Percentiles rank a stretch among this genome's conserved stretches.
Evolutionary conservation across 2,888 invertebrate species (phyloP).

Genomic region (Balanococcus diminutus): DNA sequence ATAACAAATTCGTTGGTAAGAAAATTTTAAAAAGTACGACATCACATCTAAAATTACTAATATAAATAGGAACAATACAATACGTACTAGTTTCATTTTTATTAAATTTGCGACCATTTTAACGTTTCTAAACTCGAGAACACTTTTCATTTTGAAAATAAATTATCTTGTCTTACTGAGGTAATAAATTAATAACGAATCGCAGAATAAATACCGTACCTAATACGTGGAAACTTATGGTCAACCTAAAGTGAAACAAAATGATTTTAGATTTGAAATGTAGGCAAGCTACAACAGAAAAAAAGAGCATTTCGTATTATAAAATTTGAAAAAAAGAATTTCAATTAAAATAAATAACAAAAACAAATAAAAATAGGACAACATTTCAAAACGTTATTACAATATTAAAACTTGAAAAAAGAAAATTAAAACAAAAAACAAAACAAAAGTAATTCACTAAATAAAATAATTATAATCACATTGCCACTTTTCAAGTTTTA

Average conservation of each 20-base stretch:
- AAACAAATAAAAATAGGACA: background rate
- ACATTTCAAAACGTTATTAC: slow-evolving; percentile 13
- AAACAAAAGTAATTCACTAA: slow-evolving; percentile 15
- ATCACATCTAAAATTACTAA: slow-evolving; percentile 6
- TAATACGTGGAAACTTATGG: background rate
- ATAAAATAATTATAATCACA: slow-evolving; percentile 31
- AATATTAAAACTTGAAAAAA: slow-evolving; percentile 19
- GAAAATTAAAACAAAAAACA: slow-evolving; percentile 16
- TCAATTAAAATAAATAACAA: background rate
- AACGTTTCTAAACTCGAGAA: background rate
- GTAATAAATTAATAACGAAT: background rate
- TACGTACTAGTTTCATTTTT: background rate
- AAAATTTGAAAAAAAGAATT: background rate
- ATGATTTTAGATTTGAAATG: background rate
- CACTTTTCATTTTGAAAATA: background rate
- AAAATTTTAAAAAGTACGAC: background rate
- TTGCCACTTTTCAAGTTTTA: slow-evolving; percentile 3
- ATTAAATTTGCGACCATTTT: background rate
- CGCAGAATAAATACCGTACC: background rate
- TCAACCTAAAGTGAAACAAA: background rate
- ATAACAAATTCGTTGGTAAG: background rate
- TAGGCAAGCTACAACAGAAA: background rate
- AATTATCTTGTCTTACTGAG: background rate
- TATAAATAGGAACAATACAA: background rate
- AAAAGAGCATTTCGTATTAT: background rate